A percentile compares a stretch with the other conserved stretches of the same genome.
These are phyloP conservation scores for Typhlichthys eigenmanni DNA, from an alignment of 2,797 vertebrate species.

Conservation along the genomic window DNA sequence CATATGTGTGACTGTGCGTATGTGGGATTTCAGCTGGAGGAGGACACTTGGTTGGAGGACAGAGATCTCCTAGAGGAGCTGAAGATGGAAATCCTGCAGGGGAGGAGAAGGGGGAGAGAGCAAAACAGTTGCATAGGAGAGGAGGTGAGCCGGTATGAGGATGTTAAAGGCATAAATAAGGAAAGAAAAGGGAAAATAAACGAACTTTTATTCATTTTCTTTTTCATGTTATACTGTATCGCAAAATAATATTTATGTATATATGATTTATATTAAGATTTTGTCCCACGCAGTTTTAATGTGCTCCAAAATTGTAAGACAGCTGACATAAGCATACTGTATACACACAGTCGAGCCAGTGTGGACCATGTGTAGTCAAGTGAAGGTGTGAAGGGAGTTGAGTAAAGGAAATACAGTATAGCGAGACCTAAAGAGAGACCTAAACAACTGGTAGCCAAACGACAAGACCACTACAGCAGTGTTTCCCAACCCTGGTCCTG, in stretches of 20 bases:
- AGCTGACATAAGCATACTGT: not conserved
- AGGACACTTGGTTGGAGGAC: conserved; percentile 93
- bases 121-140: conserved; percentile 5
- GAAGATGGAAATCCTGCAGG: conserved; percentile 89
- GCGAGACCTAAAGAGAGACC: not conserved
- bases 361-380: too few relatives aligned
- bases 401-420: not conserved
- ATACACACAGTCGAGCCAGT: too few relatives aligned
- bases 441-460: not conserved
- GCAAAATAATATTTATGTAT: too few relatives aligned
- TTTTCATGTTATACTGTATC: too few relatives aligned
- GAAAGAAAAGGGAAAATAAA: not conserved
- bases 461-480: not conserved
- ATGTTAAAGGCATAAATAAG: conserved; percentile 5
- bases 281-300: too few relatives aligned
- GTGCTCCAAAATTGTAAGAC: too few relatives aligned
- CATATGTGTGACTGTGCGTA: not conserved
- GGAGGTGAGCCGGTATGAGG: not conserved
- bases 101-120: not conserved
- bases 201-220: too few relatives aligned
- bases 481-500: not conserved
- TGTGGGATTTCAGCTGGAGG: conserved; percentile 85
- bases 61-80: conserved; percentile 91
- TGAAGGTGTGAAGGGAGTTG: not conserved
- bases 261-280: too few relatives aligned